phyloP scores from a whole-genome alignment of 1,140 invertebrate genomes.

The Solenopsis fugax region DNA sequence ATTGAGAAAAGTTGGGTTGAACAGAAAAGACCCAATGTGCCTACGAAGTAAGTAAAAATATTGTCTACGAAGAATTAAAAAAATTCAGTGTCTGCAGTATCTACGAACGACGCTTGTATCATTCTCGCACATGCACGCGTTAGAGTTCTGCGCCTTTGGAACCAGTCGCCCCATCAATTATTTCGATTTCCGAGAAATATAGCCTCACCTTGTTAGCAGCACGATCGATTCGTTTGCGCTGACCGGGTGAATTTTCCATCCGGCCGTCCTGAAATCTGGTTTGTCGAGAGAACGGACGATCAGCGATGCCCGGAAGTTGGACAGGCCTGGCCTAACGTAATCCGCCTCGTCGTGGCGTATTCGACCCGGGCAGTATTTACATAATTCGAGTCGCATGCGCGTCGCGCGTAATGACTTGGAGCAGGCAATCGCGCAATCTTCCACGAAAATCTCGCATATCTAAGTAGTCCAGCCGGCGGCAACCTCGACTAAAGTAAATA shows the following conservation, averaged over 20 bases:
- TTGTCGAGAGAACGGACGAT: neutral
- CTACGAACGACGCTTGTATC: neutral
- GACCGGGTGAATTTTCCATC: conserved; percentile 11
- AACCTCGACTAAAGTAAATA: conserved; percentile 62
- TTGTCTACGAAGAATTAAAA: too few species aligned
- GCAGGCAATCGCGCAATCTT: conserved; percentile 69
- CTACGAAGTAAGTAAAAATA: too few species aligned
- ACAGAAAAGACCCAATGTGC: too few species aligned
- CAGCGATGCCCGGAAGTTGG: conserved; percentile 35
- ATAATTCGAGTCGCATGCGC: conserved; percentile 68
- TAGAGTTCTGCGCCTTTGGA: neutral
- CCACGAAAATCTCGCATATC: conserved; percentile 74
- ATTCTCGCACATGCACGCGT: neutral
- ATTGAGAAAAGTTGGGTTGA: too few species aligned
- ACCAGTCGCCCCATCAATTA: neutral
- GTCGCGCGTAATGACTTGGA: conserved; percentile 64
- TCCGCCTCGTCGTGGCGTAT: conserved; percentile 43
- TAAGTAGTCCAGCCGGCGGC: conserved; percentile 70
- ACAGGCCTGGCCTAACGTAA: conserved; percentile 46
- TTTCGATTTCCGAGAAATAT: neutral
- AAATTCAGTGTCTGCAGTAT: too few species aligned
- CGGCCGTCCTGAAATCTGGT: neutral
- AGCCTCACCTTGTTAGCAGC: conserved; percentile 5
- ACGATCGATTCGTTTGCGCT: conserved; percentile 12
- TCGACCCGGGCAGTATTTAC: conserved; percentile 62